Conservation (phyloP, 2,888 invertebrate species). For the Vesta saturnalis region DNA sequence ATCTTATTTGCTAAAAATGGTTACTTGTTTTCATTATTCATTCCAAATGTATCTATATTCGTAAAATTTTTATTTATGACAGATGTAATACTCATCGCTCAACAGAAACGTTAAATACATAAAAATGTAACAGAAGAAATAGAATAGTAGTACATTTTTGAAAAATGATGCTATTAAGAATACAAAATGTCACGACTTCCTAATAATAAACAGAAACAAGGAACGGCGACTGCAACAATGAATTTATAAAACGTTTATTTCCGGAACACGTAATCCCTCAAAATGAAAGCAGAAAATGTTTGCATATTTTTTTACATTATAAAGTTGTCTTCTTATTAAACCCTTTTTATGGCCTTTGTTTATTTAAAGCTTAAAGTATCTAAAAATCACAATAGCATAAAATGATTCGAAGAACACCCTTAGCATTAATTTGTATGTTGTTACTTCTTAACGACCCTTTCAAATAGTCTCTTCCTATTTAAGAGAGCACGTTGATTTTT, state of each 20-base stretch:
- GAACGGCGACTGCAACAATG: constrained; percentile 29
- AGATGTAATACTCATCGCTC: too few species aligned
- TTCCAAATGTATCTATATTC: too few species aligned
- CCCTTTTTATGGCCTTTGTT: constrained; percentile 11
- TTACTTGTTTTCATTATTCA: too few species aligned
- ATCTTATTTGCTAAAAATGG: too few species aligned
- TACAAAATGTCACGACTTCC: constrained; percentile 36
- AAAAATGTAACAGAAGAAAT: too few species aligned
- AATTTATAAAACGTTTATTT: constrained; percentile 39
- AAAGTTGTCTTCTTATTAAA: constrained; percentile 24
- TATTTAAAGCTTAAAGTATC: constrained; percentile 8
- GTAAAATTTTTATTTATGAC: too few species aligned
- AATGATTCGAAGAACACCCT: background rate
- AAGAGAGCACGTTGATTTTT: background rate
- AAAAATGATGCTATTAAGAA: constrained; percentile 32
- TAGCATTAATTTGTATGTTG: too few species aligned
- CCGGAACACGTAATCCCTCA: constrained; percentile 36
- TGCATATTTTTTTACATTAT: constrained; percentile 31
- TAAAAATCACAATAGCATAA: constrained; percentile 4
- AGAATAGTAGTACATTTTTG: constrained; percentile 17
- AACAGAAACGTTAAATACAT: too few species aligned
- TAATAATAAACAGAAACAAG: constrained; percentile 33
- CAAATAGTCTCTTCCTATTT: background rate
- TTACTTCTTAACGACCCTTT: too few species aligned
- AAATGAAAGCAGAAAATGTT: constrained; percentile 32